A percentile compares a stretch with the other conserved stretches of the same genome.
Evolutionary conservation across 2,888 invertebrate species (phyloP).

Genomic region (Chymomyza procnemis): DNA sequence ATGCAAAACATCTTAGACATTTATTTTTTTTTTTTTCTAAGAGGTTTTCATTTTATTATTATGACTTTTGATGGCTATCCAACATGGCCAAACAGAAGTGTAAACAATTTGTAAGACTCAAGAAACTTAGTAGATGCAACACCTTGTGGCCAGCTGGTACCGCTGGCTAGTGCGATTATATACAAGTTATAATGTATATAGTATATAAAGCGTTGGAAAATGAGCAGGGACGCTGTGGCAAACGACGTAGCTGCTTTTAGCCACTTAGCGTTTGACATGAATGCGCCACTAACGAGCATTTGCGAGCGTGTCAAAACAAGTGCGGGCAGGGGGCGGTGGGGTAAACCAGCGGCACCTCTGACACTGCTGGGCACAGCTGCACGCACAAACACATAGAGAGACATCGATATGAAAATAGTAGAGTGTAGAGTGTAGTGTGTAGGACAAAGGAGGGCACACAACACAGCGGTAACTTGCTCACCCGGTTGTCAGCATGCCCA

Average conservation of each 20-base stretch:
- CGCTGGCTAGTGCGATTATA: not conserved
- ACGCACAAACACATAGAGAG: not conserved
- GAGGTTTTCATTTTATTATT: not conserved
- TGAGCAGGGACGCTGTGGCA: not conserved
- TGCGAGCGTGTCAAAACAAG: slow-evolving; percentile 34
- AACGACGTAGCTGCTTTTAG: slow-evolving; percentile 16
- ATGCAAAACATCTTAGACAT: too few species aligned
- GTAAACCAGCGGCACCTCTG: not conserved
- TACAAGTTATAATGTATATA: not conserved
- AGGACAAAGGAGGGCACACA: not conserved
- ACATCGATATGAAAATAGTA: not conserved
- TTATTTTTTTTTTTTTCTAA: too few species aligned
- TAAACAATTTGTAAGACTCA: slow-evolving; percentile 38
- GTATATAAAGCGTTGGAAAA: not conserved
- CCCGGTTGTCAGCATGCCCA: not conserved
- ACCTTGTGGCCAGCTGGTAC: not conserved
- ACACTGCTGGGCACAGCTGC: not conserved
- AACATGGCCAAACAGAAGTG: not conserved
- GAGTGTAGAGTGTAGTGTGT: not conserved
- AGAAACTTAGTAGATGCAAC: slow-evolving; percentile 55
- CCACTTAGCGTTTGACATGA: slow-evolving; percentile 61
- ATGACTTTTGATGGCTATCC: not conserved
- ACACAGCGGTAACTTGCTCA: not conserved
- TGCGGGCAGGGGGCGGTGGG: too few species aligned
- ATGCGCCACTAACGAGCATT: slow-evolving; percentile 58